Evolutionary conservation across 2,888 invertebrate species (phyloP), one percentile per base, ranked within the genome.

Genomic region (Spodoptera picta): DNA sequence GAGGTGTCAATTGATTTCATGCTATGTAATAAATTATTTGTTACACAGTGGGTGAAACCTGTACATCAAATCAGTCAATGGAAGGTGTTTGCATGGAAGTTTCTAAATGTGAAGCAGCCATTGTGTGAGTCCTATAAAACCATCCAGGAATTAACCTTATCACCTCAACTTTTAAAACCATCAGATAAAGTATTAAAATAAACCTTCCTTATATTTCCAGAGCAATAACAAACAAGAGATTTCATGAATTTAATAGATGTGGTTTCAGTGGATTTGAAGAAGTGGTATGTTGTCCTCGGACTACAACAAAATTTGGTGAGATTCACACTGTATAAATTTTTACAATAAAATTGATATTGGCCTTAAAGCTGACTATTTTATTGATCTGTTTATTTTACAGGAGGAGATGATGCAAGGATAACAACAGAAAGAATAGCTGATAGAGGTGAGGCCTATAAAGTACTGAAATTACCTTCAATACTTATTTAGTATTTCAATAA

Each of bases 201-300:
- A 36, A 36, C 4, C 36, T 2, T 36, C 36, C 9, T 7, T 36
- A 27, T 36, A 14, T 53, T 71, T 73, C 50, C 63, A 92, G 92
- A 59, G 83, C 85, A 53, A 81, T 93, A 31, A 80, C 64, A 66
- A 77, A 80, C 10, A 83, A 78, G 43, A 82, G 81, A 19, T 70
- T 60, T n/a, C 89, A 91, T 71, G 66, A 82, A 46, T 91, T 85
- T 65, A 61, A 77, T 44, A 85, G 95, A 74, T 95, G 95, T 82
- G 93, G 95, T 0, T 95, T 95, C 55, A 75, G 76, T 3, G 87
- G 83, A 2, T 19, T 65, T 2, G 75, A 75, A 24, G 95, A 95
- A 85, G 84, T 95, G 36, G 92, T 95, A n/a, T 95, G 95, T 75
- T 95, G 95, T 75, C 94, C 95, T 7, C 74, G 45, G 4, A 65